These are phyloP conservation scores for Oscheius sp. DNA, from an alignment of 2,888 invertebrate genomes.

Conservation along the genomic window DNA sequence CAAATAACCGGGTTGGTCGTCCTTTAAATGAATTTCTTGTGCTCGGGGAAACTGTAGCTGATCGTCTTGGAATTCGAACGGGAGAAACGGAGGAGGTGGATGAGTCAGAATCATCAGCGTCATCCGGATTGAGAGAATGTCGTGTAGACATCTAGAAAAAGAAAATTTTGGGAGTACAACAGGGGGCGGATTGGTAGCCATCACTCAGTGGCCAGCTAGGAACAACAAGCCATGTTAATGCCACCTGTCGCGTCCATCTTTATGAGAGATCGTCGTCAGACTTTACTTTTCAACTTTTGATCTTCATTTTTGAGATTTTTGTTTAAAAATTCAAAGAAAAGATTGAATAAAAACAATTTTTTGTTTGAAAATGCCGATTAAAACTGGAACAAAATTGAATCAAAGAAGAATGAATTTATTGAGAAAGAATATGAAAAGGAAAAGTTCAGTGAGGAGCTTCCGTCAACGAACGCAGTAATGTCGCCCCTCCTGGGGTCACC, in stretches of 20 bases:
- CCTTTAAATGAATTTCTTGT: conserved; percentile 37
- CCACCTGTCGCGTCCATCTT: conserved; percentile 6
- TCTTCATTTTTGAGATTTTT: too few species aligned
- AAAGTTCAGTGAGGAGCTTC: neutral
- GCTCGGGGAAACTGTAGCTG: conserved; percentile 59
- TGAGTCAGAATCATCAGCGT: conserved; percentile 57
- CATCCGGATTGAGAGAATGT: conserved; percentile 52
- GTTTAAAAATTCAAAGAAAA: neutral
- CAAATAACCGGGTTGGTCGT: conserved; percentile 14
- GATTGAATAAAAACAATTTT: neutral
- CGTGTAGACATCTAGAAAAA: neutral
- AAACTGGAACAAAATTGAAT: neutral
- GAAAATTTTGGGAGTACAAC: neutral
- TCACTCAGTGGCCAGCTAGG: conserved; percentile 11
- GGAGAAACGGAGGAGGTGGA: conserved; percentile 37
- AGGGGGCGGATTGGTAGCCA: neutral
- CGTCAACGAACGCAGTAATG: conserved; percentile 20
- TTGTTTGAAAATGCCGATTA: neutral
- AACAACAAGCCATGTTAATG: conserved; percentile 27
- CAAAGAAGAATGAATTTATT: neutral
- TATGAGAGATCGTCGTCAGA: too few species aligned
- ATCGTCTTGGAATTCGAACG: conserved; percentile 43
- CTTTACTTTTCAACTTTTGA: too few species aligned
- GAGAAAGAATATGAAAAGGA: neutral
- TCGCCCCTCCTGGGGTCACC: conserved; percentile 27